Conservation (phyloP, 2,113 vertebrate species). For the Acinonyx jubatus region DNA sequence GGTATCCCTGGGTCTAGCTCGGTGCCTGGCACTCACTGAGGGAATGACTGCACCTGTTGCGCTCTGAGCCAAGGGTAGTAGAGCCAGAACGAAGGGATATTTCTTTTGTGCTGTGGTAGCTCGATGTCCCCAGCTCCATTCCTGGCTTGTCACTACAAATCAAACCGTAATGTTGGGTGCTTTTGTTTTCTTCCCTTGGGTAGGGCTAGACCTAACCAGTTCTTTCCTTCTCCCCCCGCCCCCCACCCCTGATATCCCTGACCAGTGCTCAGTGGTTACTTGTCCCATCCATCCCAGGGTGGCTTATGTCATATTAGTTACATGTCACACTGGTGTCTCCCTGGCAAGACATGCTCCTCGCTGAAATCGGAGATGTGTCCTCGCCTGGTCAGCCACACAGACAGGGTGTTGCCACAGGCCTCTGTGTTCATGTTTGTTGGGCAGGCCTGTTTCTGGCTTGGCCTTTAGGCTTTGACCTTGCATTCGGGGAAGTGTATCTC, state of each 20-base stretch:
- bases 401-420: neutral
- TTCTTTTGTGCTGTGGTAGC: neutral
- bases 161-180: neutral
- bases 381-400: fast-evolving
- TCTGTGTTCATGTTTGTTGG: fast-evolving
- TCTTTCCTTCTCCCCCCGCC: neutral
- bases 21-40: fast-evolving
- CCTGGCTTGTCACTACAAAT: neutral
- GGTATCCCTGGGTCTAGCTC: neutral
- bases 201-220: neutral
- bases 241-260: fast-evolving
- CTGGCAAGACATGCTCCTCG: neutral
- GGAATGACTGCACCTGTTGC: neutral
- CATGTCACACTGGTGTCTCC: neutral
- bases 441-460: neutral
- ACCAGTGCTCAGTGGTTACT: neutral
- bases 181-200: neutral
- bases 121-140: neutral
- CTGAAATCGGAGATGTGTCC: neutral
- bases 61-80: neutral
- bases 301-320: neutral
- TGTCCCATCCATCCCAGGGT: neutral
- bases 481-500: neutral
- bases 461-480: neutral
- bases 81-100: neutral